A percentile compares a stretch with the other conserved stretches of the same genome.
Conservation (phyloP, 2,113 vertebrate species). For the Noturus placidus region DNA sequence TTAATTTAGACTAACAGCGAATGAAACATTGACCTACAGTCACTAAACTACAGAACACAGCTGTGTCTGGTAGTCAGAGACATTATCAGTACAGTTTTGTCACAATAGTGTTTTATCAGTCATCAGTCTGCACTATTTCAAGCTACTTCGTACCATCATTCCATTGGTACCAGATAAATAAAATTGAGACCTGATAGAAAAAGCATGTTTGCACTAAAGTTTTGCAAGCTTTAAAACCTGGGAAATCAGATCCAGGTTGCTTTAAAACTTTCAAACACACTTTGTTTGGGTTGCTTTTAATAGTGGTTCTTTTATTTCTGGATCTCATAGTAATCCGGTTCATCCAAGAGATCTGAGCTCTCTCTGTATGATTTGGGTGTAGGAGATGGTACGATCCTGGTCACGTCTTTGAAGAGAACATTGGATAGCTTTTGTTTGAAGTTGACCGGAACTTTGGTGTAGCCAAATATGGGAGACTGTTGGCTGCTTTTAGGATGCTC, state of each 20-base stretch:
- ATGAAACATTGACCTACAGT: background rate
- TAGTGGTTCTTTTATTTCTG: background rate
- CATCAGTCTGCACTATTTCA: background rate
- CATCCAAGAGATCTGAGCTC: background rate
- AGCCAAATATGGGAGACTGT: slow-evolving; percentile 25
- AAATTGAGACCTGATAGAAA: background rate
- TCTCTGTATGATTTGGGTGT: slow-evolving; percentile 18
- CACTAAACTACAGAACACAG: background rate
- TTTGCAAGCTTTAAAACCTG: background rate
- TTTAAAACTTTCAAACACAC: background rate
- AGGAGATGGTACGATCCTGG: slow-evolving; percentile 58
- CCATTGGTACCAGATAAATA: background rate
- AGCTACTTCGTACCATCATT: background rate
- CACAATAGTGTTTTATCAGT: background rate
- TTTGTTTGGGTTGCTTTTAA: background rate
- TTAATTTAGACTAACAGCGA: background rate
- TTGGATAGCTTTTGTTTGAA: slow-evolving; percentile 73
- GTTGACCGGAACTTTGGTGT: slow-evolving; percentile 54
- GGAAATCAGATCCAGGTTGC: background rate
- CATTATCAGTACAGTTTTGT: background rate
- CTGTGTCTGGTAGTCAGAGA: background rate
- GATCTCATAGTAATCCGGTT: slow-evolving; percentile 21
- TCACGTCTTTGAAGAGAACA: slow-evolving; percentile 68
- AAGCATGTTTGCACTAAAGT: no score
- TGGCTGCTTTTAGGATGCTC: slow-evolving; percentile 42